Conservation (phyloP, 2,797 vertebrate genomes). For the Salarias fasciatus region DNA sequence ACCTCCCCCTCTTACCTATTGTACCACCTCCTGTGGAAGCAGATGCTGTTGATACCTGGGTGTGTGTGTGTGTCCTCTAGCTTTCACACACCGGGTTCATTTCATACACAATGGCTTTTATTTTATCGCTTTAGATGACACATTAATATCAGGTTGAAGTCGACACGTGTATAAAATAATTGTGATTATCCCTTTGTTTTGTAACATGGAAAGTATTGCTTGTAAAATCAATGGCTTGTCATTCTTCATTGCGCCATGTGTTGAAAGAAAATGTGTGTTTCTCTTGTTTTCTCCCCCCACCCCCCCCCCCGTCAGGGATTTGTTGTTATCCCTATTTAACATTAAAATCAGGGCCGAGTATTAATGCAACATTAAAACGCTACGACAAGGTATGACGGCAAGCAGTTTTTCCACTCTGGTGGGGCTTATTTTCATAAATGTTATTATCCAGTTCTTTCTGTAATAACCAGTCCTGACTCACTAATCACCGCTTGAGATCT, state of each 20-base stretch:
- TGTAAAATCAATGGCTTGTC: constrained; percentile 4
- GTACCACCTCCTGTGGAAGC: constrained; percentile 73
- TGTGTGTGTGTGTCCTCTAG: constrained; percentile 42
- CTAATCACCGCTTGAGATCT: not conserved
- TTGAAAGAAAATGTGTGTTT: not conserved
- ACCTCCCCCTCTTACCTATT: constrained; percentile 56
- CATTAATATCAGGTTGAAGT: constrained; percentile 1
- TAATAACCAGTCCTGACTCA: not conserved
- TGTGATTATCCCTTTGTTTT: constrained; percentile 1
- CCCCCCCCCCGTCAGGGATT: not conserved
- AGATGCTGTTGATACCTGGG: constrained; percentile 67
- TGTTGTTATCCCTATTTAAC: not conserved
- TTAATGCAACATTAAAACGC: not conserved
- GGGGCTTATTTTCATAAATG: not conserved
- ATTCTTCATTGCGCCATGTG: not conserved
- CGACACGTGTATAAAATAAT: not conserved
- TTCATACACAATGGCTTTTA: constrained; percentile 1
- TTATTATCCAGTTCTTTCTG: not conserved
- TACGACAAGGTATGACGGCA: not conserved
- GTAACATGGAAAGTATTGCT: not conserved
- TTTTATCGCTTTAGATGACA: constrained; percentile 7
- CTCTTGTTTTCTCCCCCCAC: not conserved
- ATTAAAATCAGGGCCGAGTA: too few species aligned
- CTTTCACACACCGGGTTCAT: constrained; percentile 10
- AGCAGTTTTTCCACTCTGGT: not conserved